phyloP scores from a whole-genome alignment of 2,113 vertebrate species.

The Triplophysa tibetana region DNA sequence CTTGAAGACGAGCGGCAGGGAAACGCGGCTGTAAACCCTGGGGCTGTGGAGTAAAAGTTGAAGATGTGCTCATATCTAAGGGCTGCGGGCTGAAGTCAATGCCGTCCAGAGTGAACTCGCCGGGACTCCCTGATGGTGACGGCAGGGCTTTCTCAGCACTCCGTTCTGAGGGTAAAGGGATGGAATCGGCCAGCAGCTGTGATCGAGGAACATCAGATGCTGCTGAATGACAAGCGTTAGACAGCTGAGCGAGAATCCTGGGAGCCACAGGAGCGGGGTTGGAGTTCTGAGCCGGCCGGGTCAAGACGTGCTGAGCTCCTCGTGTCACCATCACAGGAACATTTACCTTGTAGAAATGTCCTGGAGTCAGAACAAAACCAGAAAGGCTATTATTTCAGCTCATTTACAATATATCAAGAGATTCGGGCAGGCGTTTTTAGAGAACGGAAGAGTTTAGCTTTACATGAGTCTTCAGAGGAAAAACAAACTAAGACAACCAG shows the following conservation, averaged over 20 bases:
- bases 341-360: conserved; percentile 91
- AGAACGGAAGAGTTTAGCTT: too few relatives aligned
- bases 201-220: background rate
- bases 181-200: background rate
- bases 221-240: conserved; percentile 49
- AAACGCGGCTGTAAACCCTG: conserved; percentile 52
- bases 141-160: background rate
- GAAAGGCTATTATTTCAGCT: background rate
- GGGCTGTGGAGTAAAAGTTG: conserved; percentile 49
- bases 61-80: conserved; percentile 47
- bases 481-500: too few relatives aligned
- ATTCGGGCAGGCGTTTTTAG: background rate
- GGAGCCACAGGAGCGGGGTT: conserved; percentile 62
- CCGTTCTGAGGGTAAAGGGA: background rate
- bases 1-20: background rate
- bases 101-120: conserved; percentile 51
- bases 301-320: conserved; percentile 67
- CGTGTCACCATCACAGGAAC: conserved; percentile 90
- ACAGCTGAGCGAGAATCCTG: conserved; percentile 51
- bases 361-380: conserved; percentile 61
- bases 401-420: background rate
- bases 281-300: conserved; percentile 69
- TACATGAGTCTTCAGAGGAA: too few relatives aligned
- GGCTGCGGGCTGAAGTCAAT: conserved; percentile 59
- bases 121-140: conserved; percentile 38